phyloP scores from a whole-genome alignment of 2,888 invertebrate species.

The Notodonta dromedarius region DNA sequence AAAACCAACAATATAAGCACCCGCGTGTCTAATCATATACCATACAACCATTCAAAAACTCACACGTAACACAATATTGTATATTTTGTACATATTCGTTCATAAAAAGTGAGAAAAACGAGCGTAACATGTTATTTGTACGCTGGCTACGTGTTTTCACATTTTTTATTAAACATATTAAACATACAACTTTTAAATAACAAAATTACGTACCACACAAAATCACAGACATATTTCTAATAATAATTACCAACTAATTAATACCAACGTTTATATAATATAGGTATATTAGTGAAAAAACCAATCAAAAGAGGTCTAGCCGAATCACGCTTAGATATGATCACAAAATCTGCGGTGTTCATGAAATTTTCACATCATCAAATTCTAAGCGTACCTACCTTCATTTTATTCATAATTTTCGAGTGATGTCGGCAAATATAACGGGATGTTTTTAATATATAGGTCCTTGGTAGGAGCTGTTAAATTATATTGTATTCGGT shows the following conservation, averaged over 20 bases:
- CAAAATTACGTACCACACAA: not conserved
- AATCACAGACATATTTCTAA: not conserved
- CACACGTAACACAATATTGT: no score
- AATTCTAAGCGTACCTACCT: not conserved
- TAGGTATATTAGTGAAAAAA: not conserved
- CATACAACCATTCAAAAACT: no score
- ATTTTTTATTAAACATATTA: no score
- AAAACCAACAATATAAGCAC: no score
- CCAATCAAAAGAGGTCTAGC: not conserved
- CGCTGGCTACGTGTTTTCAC: not conserved
- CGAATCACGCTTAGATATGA: not conserved
- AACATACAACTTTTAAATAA: not conserved
- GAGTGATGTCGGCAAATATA: constrained; percentile 10
- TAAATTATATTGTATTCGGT: not conserved
- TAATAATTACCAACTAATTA: no score
- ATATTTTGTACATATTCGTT: not conserved
- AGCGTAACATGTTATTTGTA: not conserved
- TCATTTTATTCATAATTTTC: constrained; percentile 22
- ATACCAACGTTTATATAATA: not conserved
- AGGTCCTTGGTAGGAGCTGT: not conserved
- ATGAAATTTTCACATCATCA: constrained; percentile 1
- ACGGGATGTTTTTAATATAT: not conserved
- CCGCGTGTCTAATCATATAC: no score
- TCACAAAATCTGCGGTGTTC: not conserved
- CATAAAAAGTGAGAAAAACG: not conserved